phyloP scores from a whole-genome alignment of 1,140 invertebrate species.

The Dolichoris vasculosae region DNA sequence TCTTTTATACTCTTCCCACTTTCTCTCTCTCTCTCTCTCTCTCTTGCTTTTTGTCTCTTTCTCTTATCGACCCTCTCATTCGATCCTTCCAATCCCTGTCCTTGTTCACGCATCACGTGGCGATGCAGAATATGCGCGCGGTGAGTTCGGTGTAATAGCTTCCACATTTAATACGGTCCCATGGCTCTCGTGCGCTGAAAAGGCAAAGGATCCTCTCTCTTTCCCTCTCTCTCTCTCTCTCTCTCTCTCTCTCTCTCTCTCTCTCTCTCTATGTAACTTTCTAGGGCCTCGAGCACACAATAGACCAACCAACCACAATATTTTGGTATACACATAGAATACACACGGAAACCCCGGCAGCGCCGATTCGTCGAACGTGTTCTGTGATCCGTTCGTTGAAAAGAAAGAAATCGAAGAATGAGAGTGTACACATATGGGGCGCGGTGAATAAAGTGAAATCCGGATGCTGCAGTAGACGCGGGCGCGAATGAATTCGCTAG shows the following conservation, averaged over 20 bases:
- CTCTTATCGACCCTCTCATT: not conserved
- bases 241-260: not conserved
- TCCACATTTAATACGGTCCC: not conserved
- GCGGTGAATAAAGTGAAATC: not conserved
- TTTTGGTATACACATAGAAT: slow-evolving; percentile 7
- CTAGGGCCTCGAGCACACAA: not conserved
- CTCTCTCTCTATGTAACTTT: no score
- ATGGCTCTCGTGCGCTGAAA: not conserved
- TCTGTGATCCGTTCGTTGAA: not conserved
- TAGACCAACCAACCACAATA: slow-evolving; percentile 7
- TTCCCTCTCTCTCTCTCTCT: not conserved
- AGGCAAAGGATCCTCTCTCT: not conserved
- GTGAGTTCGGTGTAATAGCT: not conserved
- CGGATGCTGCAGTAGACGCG: not conserved
- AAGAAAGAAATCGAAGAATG: slow-evolving; percentile 16
- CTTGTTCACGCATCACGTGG: no score
- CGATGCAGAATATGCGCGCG: not conserved
- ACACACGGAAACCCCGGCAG: not conserved
- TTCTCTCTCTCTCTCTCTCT: not conserved
- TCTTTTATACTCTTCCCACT: not conserved
- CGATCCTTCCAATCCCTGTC: not conserved
- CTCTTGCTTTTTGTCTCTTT: not conserved
- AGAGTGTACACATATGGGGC: not conserved
- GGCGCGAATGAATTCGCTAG: slow-evolving; percentile 3
- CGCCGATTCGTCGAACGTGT: no score